Percentiles rank a stretch among this genome's conserved stretches.
Evolutionary conservation across 2,113 vertebrate species (phyloP).

Genomic region (Pteronura brasiliensis): DNA sequence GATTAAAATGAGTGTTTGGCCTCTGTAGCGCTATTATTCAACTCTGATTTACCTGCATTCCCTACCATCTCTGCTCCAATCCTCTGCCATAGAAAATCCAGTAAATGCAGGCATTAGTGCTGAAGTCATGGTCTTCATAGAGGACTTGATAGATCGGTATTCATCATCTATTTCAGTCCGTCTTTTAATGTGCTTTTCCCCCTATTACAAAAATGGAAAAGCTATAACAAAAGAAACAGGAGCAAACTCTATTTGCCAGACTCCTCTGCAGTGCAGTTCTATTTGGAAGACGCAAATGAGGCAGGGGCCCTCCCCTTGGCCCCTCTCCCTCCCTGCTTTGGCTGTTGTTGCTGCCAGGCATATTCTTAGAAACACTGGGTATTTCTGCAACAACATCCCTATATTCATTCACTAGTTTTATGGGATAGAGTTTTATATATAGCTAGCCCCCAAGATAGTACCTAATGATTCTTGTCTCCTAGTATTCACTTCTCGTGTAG

Average conservation of each 20-base stretch:
- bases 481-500: not conserved
- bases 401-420: not conserved
- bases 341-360: not conserved
- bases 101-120: not conserved
- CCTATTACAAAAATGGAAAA: not conserved
- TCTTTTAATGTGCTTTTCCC: not conserved
- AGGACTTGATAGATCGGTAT: not conserved
- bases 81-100: not conserved
- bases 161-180: not conserved
- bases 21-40: not conserved
- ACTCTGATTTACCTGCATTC: not conserved
- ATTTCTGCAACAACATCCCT: not conserved
- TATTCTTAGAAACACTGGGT: not conserved
- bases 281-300: conserved; percentile 11
- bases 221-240: conserved; percentile 14
- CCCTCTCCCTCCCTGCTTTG: not conserved
- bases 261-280: not conserved
- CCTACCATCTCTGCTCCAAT: not conserved
- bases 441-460: not conserved
- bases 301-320: too few relatives aligned
- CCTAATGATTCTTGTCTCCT: not conserved
- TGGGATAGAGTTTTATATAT: not conserved
- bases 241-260: not conserved
- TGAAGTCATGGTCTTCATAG: not conserved
- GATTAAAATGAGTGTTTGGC: not conserved